These are phyloP conservation scores for Danio kyathit DNA, from an alignment of 2,797 vertebrate species.

Conservation along the genomic window DNA sequence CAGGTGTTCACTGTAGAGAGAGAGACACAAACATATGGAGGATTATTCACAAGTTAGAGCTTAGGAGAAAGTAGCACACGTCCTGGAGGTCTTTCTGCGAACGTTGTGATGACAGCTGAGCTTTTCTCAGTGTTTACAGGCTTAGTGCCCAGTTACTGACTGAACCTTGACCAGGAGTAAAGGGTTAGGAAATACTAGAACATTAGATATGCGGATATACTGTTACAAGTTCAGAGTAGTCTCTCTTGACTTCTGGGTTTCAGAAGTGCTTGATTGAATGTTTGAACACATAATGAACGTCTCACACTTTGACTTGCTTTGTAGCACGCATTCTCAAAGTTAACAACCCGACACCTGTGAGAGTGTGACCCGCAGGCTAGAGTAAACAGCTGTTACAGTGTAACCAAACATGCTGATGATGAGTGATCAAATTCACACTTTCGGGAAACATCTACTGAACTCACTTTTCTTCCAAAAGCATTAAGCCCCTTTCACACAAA, in stretches of 20 bases:
- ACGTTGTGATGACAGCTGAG: constrained; percentile 36
- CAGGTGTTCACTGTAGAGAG: constrained; percentile 88
- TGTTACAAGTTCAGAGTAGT: neutral
- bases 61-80: constrained; percentile 16
- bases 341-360: constrained; percentile 30
- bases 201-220: neutral
- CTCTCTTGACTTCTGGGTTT: neutral
- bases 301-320: neutral
- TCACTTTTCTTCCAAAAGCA: neutral
- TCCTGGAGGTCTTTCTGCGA: constrained; percentile 16
- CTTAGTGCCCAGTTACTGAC: neutral
- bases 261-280: constrained; percentile 11
- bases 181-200: constrained; percentile 7
- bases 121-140: constrained; percentile 21
- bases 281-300: neutral
- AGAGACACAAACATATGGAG: constrained; percentile 82
- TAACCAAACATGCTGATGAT: constrained; percentile 19
- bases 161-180: constrained; percentile 15
- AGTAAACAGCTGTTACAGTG: constrained; percentile 41
- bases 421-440: neutral
- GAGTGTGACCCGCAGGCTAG: constrained; percentile 13
- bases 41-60: constrained; percentile 80
- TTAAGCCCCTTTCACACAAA: no score
- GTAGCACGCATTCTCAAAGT: constrained; percentile 13
- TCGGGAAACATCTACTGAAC: neutral